phyloP scores from a whole-genome alignment of 2,888 invertebrate species.

The Drepana falcataria region DNA sequence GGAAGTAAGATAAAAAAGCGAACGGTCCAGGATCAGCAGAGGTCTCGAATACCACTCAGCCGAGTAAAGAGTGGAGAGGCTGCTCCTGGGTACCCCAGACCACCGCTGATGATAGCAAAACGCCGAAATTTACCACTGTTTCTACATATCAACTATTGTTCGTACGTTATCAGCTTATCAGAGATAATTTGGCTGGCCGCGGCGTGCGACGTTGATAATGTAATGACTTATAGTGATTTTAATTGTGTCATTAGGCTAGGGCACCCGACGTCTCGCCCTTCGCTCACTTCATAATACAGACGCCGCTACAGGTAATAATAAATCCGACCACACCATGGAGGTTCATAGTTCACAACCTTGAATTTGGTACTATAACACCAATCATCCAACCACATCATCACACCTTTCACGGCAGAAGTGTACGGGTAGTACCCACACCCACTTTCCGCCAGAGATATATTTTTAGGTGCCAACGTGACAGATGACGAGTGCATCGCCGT shows the following conservation, averaged over 20 bases:
- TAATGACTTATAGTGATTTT: slow-evolving; percentile 21
- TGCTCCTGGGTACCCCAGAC: slow-evolving; percentile 70
- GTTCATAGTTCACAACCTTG: too few species aligned
- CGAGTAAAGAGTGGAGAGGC: slow-evolving; percentile 48
- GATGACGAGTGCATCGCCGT: too few species aligned
- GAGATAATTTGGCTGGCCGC: slow-evolving; percentile 46
- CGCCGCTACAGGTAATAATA: neutral
- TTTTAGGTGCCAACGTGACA: too few species aligned
- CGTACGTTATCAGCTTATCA: slow-evolving; percentile 50
- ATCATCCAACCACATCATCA: too few species aligned
- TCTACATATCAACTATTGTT: slow-evolving; percentile 41
- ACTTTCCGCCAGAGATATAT: too few species aligned
- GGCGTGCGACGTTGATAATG: slow-evolving; percentile 15
- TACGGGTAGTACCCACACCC: too few species aligned
- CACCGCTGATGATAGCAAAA: slow-evolving; percentile 66
- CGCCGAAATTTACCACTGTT: slow-evolving; percentile 51
- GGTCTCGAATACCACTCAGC: slow-evolving; percentile 78
- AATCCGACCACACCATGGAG: too few species aligned
- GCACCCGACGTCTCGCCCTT: neutral
- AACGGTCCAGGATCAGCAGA: slow-evolving; percentile 72
- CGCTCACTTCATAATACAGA: neutral
- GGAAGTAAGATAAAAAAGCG: slow-evolving; percentile 68
- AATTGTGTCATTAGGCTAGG: slow-evolving; percentile 20
- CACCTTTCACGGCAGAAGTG: too few species aligned
- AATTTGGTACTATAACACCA: too few species aligned